phyloP scores from a whole-genome alignment of 2,888 invertebrate genomes.

The Onchidella celtica region DNA sequence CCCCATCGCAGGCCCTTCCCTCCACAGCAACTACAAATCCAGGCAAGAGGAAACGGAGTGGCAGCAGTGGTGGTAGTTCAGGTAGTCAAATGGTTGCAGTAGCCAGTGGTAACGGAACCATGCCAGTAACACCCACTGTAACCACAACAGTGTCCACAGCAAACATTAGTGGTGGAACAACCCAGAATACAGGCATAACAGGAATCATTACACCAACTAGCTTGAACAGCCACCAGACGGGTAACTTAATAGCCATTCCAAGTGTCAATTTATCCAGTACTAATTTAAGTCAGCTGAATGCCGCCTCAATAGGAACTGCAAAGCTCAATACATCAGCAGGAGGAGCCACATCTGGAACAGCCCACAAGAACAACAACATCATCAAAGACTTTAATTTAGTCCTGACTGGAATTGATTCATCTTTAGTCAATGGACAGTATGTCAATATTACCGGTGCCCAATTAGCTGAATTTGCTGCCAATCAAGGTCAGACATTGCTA shows the following conservation, averaged over 20 bases:
- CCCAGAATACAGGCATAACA: slow-evolving; percentile 39
- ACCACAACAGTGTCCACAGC: slow-evolving; percentile 18
- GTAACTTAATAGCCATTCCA: slow-evolving; percentile 54
- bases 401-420: slow-evolving; percentile 65
- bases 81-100: slow-evolving; percentile 40
- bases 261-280: slow-evolving; percentile 50
- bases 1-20: slow-evolving; percentile 14
- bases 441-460: slow-evolving; percentile 69
- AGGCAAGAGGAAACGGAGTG: slow-evolving; percentile 67
- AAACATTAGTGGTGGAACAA: background rate
- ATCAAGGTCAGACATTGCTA: slow-evolving; percentile 56
- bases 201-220: slow-evolving; percentile 42
- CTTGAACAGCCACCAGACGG: slow-evolving; percentile 47
- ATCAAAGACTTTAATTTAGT: slow-evolving; percentile 68
- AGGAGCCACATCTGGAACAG: slow-evolving; percentile 48
- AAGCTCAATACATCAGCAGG: slow-evolving; percentile 12
- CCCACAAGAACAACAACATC: slow-evolving; percentile 65
- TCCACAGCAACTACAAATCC: slow-evolving; percentile 27
- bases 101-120: slow-evolving; percentile 34
- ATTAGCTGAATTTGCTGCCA: slow-evolving; percentile 59
- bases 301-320: slow-evolving; percentile 52
- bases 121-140: slow-evolving; percentile 30
- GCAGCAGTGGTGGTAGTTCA: slow-evolving; percentile 53
- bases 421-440: slow-evolving; percentile 71
- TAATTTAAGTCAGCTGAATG: slow-evolving; percentile 50